These are phyloP conservation scores for Chlorops oryzae DNA, from an alignment of 1,140 invertebrate species.

Conservation along the genomic window DNA sequence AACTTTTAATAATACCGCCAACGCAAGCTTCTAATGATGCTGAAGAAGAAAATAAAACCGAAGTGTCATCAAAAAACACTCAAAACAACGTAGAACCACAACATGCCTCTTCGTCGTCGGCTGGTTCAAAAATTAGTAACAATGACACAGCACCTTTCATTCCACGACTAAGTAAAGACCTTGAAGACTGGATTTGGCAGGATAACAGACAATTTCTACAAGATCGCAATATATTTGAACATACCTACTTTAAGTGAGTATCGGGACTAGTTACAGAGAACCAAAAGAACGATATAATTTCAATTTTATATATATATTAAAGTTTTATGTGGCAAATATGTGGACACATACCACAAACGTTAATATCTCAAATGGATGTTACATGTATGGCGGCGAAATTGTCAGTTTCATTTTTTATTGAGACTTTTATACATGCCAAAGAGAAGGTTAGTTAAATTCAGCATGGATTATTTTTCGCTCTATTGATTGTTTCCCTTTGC, in stretches of 20 bases:
- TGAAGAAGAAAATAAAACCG: constrained; percentile 20
- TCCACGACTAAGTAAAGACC: constrained; percentile 61
- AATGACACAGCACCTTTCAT: constrained; percentile 23
- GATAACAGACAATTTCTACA: constrained; percentile 93
- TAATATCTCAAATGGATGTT: constrained; percentile 72
- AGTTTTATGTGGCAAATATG: constrained; percentile 97
- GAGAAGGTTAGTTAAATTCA: constrained; percentile 66
- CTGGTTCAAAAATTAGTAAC: constrained; percentile 24
- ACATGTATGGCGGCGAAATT: constrained; percentile 80
- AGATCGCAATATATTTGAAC: constrained; percentile 93
- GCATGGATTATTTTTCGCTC: too few relatives aligned
- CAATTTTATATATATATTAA: too few relatives aligned
- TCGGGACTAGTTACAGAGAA: not conserved
- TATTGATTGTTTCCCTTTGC: too few relatives aligned
- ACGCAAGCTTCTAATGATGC: constrained; percentile 32
- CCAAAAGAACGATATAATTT: too few relatives aligned
- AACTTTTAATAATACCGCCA: constrained; percentile 33
- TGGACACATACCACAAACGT: constrained; percentile 82
- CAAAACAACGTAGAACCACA: constrained; percentile 26
- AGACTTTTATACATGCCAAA: constrained; percentile 94
- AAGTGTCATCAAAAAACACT: not conserved
- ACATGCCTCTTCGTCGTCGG: constrained; percentile 31
- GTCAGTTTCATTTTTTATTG: constrained; percentile 89
- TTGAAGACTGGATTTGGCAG: constrained; percentile 90
- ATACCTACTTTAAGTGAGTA: constrained; percentile 85